Conservation (phyloP, 2,797 vertebrate genomes). For the Acrocephalus scirpaceus region DNA sequence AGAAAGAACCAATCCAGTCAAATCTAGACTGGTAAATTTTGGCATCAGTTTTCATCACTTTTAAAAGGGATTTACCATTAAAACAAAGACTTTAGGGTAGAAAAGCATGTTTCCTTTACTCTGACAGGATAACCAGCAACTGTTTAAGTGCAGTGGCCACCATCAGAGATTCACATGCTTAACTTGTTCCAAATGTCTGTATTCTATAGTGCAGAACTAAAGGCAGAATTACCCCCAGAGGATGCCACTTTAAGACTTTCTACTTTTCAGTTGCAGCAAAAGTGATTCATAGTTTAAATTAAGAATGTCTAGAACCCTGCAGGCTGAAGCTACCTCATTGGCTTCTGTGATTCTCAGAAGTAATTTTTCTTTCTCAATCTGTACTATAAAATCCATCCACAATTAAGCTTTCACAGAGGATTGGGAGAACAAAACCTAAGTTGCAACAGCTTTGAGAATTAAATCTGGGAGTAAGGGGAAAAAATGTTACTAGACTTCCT, state of each 20-base stretch:
- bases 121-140: background rate
- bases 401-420: background rate
- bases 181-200: background rate
- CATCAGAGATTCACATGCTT: background rate
- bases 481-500: background rate
- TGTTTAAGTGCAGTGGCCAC: background rate
- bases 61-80: background rate
- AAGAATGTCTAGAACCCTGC: conserved; percentile 44
- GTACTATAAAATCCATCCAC: background rate
- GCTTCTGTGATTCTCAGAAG: conserved; percentile 28
- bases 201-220: conserved; percentile 22
- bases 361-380: conserved; percentile 48
- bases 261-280: background rate
- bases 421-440: background rate
- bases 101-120: background rate
- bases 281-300: conserved; percentile 68
- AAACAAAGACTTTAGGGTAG: background rate
- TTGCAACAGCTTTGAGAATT: background rate
- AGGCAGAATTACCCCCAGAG: conserved; percentile 14
- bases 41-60: background rate
- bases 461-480: background rate
- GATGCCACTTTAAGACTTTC: background rate
- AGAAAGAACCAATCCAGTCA: background rate
- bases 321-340: conserved; percentile 32
- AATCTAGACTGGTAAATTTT: background rate